Evolutionary conservation across 2,888 invertebrate species (phyloP).

Genomic region (Sminthurinus aureus): DNA sequence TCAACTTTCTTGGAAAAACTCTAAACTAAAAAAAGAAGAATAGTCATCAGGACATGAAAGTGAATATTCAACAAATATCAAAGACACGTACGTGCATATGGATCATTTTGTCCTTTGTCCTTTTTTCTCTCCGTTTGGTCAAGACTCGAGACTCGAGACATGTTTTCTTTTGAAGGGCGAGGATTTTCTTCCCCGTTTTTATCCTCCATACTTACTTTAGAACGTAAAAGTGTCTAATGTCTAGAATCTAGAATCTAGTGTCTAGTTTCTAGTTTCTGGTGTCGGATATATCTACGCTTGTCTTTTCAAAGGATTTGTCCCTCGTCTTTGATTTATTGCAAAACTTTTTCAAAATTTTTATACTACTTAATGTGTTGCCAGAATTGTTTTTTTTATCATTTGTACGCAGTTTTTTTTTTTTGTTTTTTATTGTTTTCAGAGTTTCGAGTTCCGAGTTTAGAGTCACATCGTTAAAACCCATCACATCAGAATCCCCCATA

Average conservation of each 20-base stretch:
- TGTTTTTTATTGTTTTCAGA: no score
- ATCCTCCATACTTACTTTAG: no score
- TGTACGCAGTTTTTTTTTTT: neutral
- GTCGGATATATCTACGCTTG: neutral
- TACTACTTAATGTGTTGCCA: neutral
- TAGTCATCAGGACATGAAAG: neutral
- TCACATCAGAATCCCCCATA: no score
- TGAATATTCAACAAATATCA: conserved; percentile 11
- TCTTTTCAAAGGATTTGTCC: neutral
- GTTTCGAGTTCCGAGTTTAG: no score
- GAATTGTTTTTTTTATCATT: neutral
- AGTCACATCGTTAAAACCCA: no score
- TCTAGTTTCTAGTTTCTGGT: no score
- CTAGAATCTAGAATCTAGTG: no score
- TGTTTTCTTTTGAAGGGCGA: no score
- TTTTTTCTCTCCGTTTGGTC: neutral
- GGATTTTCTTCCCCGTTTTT: neutral
- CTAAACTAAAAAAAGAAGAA: no score
- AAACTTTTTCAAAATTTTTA: neutral
- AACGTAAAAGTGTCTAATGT: no score
- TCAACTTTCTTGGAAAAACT: neutral
- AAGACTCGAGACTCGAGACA: neutral
- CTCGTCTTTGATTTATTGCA: neutral
- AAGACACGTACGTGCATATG: neutral
- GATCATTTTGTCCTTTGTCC: neutral